A percentile compares a stretch with the other conserved stretches of the same genome.
Evolutionary conservation across 2,888 invertebrate species (phyloP).

Genomic region (Callyntrura guangdongensis): DNA sequence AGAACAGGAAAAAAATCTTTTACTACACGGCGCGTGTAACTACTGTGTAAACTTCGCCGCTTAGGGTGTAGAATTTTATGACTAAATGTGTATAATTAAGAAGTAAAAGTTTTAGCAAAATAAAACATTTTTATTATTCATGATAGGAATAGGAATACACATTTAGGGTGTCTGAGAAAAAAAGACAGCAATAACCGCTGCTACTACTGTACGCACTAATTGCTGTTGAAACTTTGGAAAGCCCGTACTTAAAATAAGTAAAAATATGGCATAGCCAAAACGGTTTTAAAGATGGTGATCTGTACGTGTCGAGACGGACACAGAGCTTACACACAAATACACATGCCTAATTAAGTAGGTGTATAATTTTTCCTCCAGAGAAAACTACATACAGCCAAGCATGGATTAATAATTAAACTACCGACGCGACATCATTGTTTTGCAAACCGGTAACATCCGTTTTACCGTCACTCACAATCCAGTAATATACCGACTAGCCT

Average conservation of each 20-base stretch:
- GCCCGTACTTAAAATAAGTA: neutral
- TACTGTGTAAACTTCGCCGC: neutral
- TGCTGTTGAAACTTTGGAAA: neutral
- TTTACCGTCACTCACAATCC: neutral
- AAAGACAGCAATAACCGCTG: neutral
- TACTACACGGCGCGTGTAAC: neutral
- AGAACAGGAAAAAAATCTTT: constrained; percentile 6
- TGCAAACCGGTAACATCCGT: neutral
- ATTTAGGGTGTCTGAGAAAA: constrained; percentile 16
- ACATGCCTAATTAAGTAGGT: neutral
- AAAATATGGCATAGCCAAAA: neutral
- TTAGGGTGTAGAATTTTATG: constrained; percentile 16
- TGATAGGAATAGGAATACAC: constrained; percentile 6
- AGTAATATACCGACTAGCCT: too few relatives aligned
- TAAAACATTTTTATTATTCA: constrained; percentile 42
- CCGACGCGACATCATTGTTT: constrained; percentile 2
- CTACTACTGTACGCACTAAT: neutral
- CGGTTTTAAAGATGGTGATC: neutral
- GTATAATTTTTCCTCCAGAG: neutral
- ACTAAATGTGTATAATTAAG: constrained; percentile 51
- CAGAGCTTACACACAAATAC: neutral
- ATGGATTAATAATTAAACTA: neutral
- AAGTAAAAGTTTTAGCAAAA: constrained; percentile 42
- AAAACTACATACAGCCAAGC: neutral
- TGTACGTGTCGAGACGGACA: neutral